These are phyloP conservation scores for Drosophila sproati DNA, from an alignment of 1,140 invertebrate genomes.

Conservation along the genomic window DNA sequence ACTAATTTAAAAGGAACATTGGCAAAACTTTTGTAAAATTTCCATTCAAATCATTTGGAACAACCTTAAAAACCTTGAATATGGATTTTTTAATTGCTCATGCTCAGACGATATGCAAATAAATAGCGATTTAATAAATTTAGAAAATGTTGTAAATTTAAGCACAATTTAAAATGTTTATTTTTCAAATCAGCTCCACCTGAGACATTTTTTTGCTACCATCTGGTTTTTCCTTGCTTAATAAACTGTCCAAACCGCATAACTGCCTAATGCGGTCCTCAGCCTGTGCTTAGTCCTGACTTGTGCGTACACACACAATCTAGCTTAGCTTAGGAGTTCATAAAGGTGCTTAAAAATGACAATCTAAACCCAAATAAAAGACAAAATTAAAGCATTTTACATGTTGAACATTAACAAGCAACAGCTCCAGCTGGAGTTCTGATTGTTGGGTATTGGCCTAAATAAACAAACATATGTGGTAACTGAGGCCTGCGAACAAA, in stretches of 20 bases:
- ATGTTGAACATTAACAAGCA: slow-evolving; percentile 1
- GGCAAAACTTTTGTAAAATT: slow-evolving; percentile 18
- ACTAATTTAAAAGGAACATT: slow-evolving; percentile 45
- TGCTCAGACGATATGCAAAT: too few relatives aligned
- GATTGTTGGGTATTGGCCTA: neutral
- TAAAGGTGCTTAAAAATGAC: slow-evolving; percentile 1
- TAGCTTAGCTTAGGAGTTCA: neutral
- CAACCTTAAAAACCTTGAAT: slow-evolving; percentile 13
- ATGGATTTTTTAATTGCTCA: neutral
- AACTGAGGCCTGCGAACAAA: slow-evolving; percentile 61
- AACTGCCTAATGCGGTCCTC: neutral
- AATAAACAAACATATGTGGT: slow-evolving; percentile 71
- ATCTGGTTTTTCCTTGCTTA: neutral
- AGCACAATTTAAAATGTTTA: neutral
- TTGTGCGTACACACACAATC: neutral
- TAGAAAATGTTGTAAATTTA: neutral
- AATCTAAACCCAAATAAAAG: slow-evolving; percentile 6
- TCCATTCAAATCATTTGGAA: slow-evolving; percentile 20
- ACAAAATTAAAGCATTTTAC: slow-evolving; percentile 29
- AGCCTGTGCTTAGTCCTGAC: neutral
- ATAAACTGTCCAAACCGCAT: neutral
- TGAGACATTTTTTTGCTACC: neutral
- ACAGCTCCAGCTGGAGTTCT: slow-evolving; percentile 5
- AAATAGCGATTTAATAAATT: too few relatives aligned
- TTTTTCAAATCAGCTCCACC: too few relatives aligned